A percentile compares a stretch with the other conserved stretches of the same genome.
phyloP scores from a whole-genome alignment of 2,113 vertebrate species.

The Lynx canadensis region DNA sequence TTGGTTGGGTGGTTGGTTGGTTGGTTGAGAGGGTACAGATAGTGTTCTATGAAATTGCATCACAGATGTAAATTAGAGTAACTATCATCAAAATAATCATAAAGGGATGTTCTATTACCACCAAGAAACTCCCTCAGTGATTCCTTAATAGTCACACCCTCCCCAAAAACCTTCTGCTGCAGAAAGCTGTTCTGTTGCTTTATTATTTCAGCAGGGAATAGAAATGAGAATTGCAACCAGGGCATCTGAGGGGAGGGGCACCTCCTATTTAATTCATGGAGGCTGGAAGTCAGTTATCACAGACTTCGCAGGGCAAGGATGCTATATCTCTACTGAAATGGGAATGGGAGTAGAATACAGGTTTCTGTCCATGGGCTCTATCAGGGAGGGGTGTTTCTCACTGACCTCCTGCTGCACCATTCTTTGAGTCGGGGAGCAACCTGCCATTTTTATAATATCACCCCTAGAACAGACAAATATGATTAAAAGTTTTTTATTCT shows the following conservation, averaged over 20 bases:
- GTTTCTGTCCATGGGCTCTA: rapidly evolving
- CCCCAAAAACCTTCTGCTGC: neutral
- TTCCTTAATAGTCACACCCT: neutral
- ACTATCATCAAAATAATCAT: neutral
- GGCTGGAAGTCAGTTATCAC: neutral
- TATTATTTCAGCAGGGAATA: neutral
- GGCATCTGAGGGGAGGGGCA: neutral
- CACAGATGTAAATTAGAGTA: neutral
- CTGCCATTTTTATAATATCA: neutral
- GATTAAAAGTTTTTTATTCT: neutral
- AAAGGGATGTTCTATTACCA: neutral
- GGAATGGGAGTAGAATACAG: neutral
- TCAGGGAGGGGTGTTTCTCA: neutral
- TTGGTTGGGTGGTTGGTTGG: neutral
- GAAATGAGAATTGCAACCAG: neutral
- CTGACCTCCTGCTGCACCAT: too few species aligned
- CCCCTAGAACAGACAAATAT: rapidly evolving
- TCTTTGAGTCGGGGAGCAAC: rapidly evolving
- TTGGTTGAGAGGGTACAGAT: neutral
- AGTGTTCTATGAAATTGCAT: neutral
- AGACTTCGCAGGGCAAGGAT: neutral
- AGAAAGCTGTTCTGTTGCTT: neutral
- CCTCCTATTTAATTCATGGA: neutral
- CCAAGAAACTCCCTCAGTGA: neutral
- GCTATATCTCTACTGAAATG: neutral